phyloP scores from a whole-genome alignment of 2,888 invertebrate genomes.

The Mythimna ferrago region DNA sequence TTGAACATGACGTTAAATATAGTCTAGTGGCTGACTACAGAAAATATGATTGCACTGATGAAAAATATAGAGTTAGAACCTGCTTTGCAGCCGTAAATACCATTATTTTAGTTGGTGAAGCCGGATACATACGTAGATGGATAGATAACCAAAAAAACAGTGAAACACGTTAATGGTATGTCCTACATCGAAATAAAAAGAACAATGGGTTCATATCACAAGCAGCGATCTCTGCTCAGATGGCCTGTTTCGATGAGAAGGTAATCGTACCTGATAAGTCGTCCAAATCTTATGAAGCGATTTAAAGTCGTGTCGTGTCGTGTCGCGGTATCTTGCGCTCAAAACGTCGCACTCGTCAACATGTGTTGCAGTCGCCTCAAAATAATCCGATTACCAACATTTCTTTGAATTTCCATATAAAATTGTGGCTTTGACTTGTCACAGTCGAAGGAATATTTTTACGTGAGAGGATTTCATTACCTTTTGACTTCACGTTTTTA shows the following conservation, averaged over 20 bases:
- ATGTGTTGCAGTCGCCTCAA: slow-evolving; percentile 41
- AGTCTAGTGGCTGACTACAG: not conserved
- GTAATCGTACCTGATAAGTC: slow-evolving; percentile 14
- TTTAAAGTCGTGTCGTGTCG: slow-evolving; percentile 35
- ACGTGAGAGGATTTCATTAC: slow-evolving; percentile 48
- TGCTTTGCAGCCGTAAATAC: not conserved
- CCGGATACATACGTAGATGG: not conserved
- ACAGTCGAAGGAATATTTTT: slow-evolving; percentile 43
- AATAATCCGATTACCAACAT: slow-evolving; percentile 68
- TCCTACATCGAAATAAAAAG: slow-evolving; percentile 1
- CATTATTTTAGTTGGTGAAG: not conserved
- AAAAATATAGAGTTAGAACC: not conserved
- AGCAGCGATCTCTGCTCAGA: not conserved
- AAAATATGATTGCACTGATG: not conserved
- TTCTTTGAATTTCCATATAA: slow-evolving; percentile 70
- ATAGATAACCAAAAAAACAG: not conserved
- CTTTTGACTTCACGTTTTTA: slow-evolving; percentile 44
- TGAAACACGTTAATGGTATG: not conserved
- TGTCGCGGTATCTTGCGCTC: slow-evolving; percentile 20
- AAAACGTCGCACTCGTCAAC: slow-evolving; percentile 30
- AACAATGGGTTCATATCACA: not conserved
- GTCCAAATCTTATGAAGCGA: not conserved
- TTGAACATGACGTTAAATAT: not conserved
- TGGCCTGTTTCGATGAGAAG: slow-evolving; percentile 1
- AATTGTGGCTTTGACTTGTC: slow-evolving; percentile 67